Base-by-base conservation (phyloP, 1,140 invertebrate species). In the Akabosia matsudoensis region DNA sequence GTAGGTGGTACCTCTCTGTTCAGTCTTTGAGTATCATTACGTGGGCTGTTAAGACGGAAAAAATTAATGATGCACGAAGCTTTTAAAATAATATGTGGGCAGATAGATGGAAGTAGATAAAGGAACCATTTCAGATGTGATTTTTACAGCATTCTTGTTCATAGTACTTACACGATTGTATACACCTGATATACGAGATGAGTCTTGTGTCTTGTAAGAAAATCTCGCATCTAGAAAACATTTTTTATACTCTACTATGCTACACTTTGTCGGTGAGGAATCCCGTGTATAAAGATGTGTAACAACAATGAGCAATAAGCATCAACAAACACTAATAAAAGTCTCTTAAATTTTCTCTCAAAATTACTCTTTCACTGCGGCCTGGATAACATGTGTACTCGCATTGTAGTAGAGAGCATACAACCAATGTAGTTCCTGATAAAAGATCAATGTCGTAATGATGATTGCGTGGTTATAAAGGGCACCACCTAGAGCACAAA, bases 261-360 rank as follows among this genome's bases (percentile, higher is more conserved):
- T 24, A n/a, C 37, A 24, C 54, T 67, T 67, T 67, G 61, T 67
- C 61, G 61, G 61, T 67, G 61, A 67, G 4, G 61, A 45, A 10
- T 67, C 61, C 61, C 61, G 61, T 67, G 61, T 30, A 67, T 30
- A 67, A 7, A 30, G 26, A 67, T 67, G 61, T 67, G 31, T 67
- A 67, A 67, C 61, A 67, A 67, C 61, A 67, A 67, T 67, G 31
- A 67, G 61, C 61, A 67, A 30, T 67, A 67, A 67, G 61, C 61
- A 67, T 67, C 61, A 67, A 67, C 61, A 67, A 67, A 67, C 61
- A 67, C 61, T 30, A 67, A 67, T 67, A 67, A 67, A 67, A 67
- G 61, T 67, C 61, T 67, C 61, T 67, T 67, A 67, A 67, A 67
- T 67, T 67, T 67, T 67, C 61, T 31, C 61, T 67, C 26, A 30